Percentiles rank a stretch among this genome's conserved stretches.
Evolutionary conservation across 2,113 vertebrate genomes (phyloP).

Genomic region (Atherinomorus stipes): DNA sequence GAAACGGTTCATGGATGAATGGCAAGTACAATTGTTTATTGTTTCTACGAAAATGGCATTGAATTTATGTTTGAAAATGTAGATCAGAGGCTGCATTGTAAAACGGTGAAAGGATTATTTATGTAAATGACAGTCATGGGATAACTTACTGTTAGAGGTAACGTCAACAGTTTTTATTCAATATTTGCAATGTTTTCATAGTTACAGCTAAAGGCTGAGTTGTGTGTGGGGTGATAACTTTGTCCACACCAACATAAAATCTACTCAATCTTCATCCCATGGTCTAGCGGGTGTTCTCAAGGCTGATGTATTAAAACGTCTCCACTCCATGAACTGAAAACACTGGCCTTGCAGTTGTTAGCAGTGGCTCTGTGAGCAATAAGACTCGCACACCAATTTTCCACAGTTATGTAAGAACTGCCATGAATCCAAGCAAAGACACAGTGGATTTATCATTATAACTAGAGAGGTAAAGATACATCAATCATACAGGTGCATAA

Average conservation of each 20-base stretch:
- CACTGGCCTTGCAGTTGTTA: conserved; percentile 13
- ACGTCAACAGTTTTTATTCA: background rate
- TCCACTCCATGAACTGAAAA: conserved; percentile 28
- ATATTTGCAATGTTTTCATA: background rate
- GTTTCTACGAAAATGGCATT: too few species aligned
- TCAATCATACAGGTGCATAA: background rate
- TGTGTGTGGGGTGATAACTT: conserved; percentile 30
- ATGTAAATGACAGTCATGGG: too few species aligned
- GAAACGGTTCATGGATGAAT: too few species aligned
- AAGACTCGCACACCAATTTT: conserved; percentile 37
- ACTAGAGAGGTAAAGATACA: background rate
- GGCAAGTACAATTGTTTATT: too few species aligned
- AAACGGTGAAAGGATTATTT: background rate
- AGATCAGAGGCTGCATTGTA: too few species aligned
- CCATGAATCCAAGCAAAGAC: background rate
- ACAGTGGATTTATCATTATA: conserved; percentile 16
- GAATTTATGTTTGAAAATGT: too few species aligned
- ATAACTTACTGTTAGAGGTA: too few species aligned
- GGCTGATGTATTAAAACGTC: conserved; percentile 31
- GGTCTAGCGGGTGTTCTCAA: conserved; percentile 5
- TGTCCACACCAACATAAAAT: conserved; percentile 32
- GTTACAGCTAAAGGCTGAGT: background rate
- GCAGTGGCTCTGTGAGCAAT: conserved; percentile 13
- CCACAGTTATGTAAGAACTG: conserved; percentile 36
- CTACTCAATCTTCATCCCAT: conserved; percentile 42